Evolutionary conservation across 1,140 invertebrate species (phyloP).

Genomic region (Cydia strobilella): DNA sequence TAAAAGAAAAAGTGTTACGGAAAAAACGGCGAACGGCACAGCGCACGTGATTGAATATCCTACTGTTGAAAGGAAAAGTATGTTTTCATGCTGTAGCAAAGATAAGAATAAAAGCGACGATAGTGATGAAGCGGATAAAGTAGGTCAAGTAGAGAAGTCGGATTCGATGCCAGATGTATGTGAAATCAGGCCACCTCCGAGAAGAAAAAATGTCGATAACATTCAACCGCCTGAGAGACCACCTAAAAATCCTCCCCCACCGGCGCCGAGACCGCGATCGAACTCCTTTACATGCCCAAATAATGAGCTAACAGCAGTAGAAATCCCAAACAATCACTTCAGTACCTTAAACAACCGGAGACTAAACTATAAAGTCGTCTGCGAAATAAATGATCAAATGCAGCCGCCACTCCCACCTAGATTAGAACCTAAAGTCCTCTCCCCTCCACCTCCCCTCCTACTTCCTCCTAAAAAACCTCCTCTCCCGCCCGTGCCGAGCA

Average conservation of each 20-base stretch:
- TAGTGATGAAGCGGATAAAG: slow-evolving; percentile 64
- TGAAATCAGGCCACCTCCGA: slow-evolving; percentile 80
- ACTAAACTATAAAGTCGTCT: slow-evolving; percentile 73
- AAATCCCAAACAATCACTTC: slow-evolving; percentile 72
- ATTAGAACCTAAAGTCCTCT: slow-evolving; percentile 69
- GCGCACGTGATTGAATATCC: slow-evolving; percentile 84
- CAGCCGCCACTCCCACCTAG: slow-evolving; percentile 80
- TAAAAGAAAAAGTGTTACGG: slow-evolving; percentile 73
- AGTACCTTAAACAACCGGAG: slow-evolving; percentile 76
- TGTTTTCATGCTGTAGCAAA: slow-evolving; percentile 85
- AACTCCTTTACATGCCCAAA: slow-evolving; percentile 79
- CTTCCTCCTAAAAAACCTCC: slow-evolving; percentile 86
- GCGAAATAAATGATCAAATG: slow-evolving; percentile 68
- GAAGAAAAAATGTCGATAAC: slow-evolving; percentile 79
- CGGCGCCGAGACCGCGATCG: slow-evolving; percentile 79
- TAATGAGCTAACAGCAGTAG: slow-evolving; percentile 70
- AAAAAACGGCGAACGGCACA: slow-evolving; percentile 70
- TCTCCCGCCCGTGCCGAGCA: slow-evolving; percentile 84
- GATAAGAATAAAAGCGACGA: slow-evolving; percentile 78
- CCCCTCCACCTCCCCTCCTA: slow-evolving; percentile 82
- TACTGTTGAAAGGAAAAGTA: slow-evolving; percentile 84
- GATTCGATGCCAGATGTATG: slow-evolving; percentile 74
- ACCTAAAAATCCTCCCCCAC: slow-evolving; percentile 81
- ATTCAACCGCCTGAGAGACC: slow-evolving; percentile 81
- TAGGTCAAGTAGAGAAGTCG: slow-evolving; percentile 61